Percentiles rank a stretch among this genome's conserved stretches.
Conservation (phyloP, 2,888 invertebrate species). For the Tenthredo mesomela region DNA sequence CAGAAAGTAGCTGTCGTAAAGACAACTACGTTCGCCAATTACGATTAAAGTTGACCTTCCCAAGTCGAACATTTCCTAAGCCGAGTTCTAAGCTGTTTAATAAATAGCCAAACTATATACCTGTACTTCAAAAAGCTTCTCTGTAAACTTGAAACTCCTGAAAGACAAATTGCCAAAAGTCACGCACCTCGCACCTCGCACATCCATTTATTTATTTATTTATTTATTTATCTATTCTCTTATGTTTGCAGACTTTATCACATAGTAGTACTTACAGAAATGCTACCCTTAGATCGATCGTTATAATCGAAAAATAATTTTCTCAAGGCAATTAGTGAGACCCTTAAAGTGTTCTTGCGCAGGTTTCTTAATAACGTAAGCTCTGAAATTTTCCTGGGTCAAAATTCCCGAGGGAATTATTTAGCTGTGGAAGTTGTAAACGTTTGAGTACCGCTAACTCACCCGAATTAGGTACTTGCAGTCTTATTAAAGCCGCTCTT, state of each 20-base stretch:
- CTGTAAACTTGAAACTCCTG: not conserved
- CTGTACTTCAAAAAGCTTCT: not conserved
- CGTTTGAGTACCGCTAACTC: constrained; percentile 44
- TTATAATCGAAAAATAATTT: not conserved
- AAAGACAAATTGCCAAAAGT: not conserved
- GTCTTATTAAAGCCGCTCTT: constrained; percentile 45
- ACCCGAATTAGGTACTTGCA: constrained; percentile 39
- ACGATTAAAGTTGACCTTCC: constrained; percentile 21
- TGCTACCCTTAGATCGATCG: not conserved
- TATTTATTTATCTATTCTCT: constrained; percentile 6
- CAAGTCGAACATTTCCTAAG: not conserved
- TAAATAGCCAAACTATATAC: not conserved
- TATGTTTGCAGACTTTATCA: not conserved
- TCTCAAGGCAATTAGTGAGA: not conserved
- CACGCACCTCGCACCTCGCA: not conserved
- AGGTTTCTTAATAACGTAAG: not conserved
- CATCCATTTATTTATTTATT: not conserved
- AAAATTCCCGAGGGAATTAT: constrained; percentile 8
- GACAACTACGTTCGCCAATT: constrained; percentile 29
- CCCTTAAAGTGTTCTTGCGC: not conserved
- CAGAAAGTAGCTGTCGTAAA: constrained; percentile 32
- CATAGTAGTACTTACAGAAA: not conserved
- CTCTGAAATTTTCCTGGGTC: not conserved
- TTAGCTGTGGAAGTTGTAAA: not conserved
- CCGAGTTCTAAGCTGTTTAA: not conserved